Conservation (phyloP, 2,113 vertebrate genomes). For the Myrmecobius fasciatus region DNA sequence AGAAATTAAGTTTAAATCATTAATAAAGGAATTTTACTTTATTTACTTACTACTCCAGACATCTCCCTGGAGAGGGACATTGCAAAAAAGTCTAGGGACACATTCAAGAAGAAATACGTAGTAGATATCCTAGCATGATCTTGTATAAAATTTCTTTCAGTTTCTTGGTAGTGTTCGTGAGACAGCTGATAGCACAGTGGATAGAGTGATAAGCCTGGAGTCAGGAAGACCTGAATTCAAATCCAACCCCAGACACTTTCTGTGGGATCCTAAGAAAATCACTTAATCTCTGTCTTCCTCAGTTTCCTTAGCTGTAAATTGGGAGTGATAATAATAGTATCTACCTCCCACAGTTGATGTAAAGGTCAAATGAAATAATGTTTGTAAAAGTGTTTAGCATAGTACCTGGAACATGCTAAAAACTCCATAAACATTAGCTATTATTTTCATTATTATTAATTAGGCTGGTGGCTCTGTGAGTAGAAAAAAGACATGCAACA, state of each 20-base stretch:
- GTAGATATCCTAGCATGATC: background rate
- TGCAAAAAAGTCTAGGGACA: background rate
- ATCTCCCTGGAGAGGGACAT: conserved; percentile 7
- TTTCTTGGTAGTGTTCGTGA: background rate
- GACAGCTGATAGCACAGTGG: no score
- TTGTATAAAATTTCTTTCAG: conserved; percentile 4
- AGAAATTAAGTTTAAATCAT: conserved; percentile 10
- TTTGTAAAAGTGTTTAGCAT: background rate
- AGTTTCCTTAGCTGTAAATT: no score
- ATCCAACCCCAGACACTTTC: no score
- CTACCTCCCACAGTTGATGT: no score
- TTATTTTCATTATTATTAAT: background rate
- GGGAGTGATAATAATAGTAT: no score
- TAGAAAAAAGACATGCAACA: background rate
- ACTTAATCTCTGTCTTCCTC: no score
- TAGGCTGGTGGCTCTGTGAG: background rate
- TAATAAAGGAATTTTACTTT: conserved; percentile 34
- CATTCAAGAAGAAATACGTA: background rate
- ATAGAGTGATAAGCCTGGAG: no score
- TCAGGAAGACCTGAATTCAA: no score
- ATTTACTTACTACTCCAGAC: background rate
- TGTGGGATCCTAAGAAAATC: no score
- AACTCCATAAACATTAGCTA: background rate
- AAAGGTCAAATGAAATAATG: background rate
- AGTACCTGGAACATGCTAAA: background rate